Percentiles rank a stretch among this genome's conserved stretches.
phyloP scores from a whole-genome alignment of 2,797 vertebrate genomes.

The Triplophysa yarkandensis region DNA sequence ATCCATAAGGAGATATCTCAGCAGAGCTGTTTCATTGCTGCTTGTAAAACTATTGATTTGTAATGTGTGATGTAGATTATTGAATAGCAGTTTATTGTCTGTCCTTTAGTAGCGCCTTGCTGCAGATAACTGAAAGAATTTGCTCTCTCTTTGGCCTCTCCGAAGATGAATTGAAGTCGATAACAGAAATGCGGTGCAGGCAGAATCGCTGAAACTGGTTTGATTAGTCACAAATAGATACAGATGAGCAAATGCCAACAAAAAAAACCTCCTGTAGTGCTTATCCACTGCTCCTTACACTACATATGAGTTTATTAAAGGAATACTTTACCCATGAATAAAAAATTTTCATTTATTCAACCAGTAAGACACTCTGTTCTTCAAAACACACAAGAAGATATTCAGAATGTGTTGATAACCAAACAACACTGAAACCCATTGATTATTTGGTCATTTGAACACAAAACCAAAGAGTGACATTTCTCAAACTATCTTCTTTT shows the following conservation, averaged over 20 bases:
- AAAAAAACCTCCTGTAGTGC: neutral
- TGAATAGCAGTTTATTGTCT: constrained; percentile 14
- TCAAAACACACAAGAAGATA: too few relatives aligned
- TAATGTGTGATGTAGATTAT: constrained; percentile 27
- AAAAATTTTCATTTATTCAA: too few relatives aligned
- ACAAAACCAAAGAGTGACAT: too few relatives aligned
- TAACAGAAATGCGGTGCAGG: constrained; percentile 24
- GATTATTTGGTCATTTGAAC: too few relatives aligned
- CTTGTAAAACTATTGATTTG: constrained; percentile 36
- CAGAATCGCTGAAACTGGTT: constrained; percentile 33
- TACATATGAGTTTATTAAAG: neutral
- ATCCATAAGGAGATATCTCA: neutral
- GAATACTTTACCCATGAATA: too few relatives aligned
- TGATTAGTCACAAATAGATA: constrained; percentile 47
- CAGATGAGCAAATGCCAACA: constrained; percentile 22
- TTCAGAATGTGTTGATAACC: too few relatives aligned
- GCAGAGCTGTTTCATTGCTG: neutral
- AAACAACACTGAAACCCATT: too few relatives aligned
- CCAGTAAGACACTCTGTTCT: too few relatives aligned
- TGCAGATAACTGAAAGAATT: constrained; percentile 2
- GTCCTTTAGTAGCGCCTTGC: neutral
- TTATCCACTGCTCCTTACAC: constrained; percentile 8
- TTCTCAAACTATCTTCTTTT: too few relatives aligned
- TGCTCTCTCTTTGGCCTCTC: neutral
- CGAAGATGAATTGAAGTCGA: constrained; percentile 34